Percentiles rank a stretch among this genome's conserved stretches.
Evolutionary conservation across 64 coral and sea anemone genomes (phyloP).

Genomic region (Orbicella faveolata): DNA sequence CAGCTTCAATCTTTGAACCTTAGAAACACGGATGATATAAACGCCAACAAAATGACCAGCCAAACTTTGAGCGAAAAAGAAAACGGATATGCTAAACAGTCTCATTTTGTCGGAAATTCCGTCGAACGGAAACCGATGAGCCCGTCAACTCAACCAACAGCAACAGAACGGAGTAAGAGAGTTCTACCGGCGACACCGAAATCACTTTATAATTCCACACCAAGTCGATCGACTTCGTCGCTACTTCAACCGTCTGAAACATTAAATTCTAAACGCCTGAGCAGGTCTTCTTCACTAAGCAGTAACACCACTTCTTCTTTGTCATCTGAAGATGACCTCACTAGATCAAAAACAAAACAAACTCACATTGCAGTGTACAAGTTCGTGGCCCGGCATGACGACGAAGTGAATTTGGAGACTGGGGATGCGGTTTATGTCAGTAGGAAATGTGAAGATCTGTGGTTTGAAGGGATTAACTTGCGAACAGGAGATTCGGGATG

Average conservation of each 20-base stretch:
- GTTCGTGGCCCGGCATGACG: slow-evolving; percentile 81
- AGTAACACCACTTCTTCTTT: slow-evolving; percentile 14
- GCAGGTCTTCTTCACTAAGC: slow-evolving; percentile 22
- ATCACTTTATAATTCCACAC: neutral
- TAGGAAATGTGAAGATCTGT: slow-evolving; percentile 86
- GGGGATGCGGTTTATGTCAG: slow-evolving; percentile 86
- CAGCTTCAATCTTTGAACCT: slow-evolving; percentile 4
- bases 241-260: neutral
- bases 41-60: neutral
- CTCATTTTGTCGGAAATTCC: slow-evolving; percentile 9
- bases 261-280: slow-evolving; percentile 3
- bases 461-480: slow-evolving; percentile 93
- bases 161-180: slow-evolving; percentile 6
- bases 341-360: slow-evolving; percentile 49
- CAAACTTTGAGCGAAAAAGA: neutral
- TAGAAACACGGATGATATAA: neutral
- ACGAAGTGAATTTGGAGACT: slow-evolving; percentile 76
- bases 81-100: neutral
- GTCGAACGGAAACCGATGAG: neutral
- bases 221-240: neutral
- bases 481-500: slow-evolving; percentile 82
- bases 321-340: slow-evolving; percentile 1
- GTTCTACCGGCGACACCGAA: slow-evolving; percentile 26
- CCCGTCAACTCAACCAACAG: neutral
- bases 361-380: slow-evolving; percentile 94